Conservation (phyloP, 1,140 invertebrate species). For the Frieseomelitta varia region DNA sequence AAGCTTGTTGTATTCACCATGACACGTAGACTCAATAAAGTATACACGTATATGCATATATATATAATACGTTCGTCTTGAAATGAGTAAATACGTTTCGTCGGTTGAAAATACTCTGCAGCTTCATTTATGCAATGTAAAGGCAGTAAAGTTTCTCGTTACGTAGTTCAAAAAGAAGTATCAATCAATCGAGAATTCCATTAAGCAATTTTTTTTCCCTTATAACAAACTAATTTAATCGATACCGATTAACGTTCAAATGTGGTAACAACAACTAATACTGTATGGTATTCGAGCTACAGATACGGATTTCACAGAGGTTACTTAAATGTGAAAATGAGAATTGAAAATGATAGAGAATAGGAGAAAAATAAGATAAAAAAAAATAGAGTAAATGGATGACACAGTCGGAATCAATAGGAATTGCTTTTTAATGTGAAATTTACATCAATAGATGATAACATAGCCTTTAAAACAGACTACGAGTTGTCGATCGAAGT, state of each 20-base stretch:
- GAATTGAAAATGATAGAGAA: background rate
- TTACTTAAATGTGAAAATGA: background rate
- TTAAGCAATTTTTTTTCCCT: background rate
- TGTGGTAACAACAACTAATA: conserved; percentile 10
- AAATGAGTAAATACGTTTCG: background rate
- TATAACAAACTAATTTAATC: background rate
- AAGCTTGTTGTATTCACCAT: background rate
- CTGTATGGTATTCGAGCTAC: conserved; percentile 3
- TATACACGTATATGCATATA: background rate
- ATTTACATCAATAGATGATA: conserved; percentile 42
- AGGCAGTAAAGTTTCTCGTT: background rate
- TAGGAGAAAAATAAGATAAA: background rate
- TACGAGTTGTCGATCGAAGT: conserved; percentile 37
- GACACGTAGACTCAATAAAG: background rate
- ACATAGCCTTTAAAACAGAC: conserved; percentile 29
- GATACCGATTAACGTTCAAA: background rate
- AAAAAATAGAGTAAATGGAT: background rate
- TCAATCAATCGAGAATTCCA: background rate
- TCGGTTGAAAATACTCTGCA: background rate
- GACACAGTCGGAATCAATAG: conserved; percentile 17
- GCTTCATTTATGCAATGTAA: background rate
- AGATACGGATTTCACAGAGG: conserved; percentile 3
- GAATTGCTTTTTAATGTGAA: conserved; percentile 46
- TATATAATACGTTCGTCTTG: background rate
- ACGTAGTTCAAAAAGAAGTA: background rate